Evolutionary conservation across 2,113 vertebrate species (phyloP).

Genomic region (Sylvia atricapilla): DNA sequence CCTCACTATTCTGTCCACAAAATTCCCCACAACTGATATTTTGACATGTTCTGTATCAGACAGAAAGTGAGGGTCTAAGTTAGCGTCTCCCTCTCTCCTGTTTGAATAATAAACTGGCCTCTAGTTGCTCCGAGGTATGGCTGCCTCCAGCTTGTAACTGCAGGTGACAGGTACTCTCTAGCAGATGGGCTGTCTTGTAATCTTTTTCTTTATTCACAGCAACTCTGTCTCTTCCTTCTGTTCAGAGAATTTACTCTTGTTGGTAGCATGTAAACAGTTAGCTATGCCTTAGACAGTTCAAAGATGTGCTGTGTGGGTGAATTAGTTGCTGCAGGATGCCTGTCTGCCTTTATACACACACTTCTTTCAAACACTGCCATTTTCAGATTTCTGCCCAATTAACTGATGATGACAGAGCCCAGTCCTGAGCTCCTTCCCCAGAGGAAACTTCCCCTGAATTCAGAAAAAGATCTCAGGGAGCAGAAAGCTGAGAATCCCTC

Average conservation of each 20-base stretch:
- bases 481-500: background rate
- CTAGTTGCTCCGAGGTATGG: slow-evolving; percentile 31
- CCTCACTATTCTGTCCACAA: slow-evolving; percentile 14
- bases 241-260: slow-evolving; percentile 57
- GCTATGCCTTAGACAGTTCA: slow-evolving; percentile 50
- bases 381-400: slow-evolving; percentile 68
- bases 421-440: background rate
- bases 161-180: slow-evolving; percentile 68
- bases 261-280: slow-evolving; percentile 53
- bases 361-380: slow-evolving; percentile 9
- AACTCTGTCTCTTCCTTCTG: slow-evolving; percentile 46
- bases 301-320: slow-evolving; percentile 33
- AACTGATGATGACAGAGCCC: background rate
- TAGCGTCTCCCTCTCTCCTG: slow-evolving; percentile 43
- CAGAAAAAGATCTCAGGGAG: background rate
- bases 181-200: slow-evolving; percentile 55
- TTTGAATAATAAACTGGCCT: slow-evolving; percentile 74
- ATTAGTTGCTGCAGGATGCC: slow-evolving; percentile 45
- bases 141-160: slow-evolving; percentile 43
- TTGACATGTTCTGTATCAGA: slow-evolving; percentile 56
- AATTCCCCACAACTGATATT: slow-evolving; percentile 55
- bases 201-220: slow-evolving; percentile 51
- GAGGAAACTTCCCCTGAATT: background rate
- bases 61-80: slow-evolving; percentile 35
- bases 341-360: slow-evolving; percentile 39